These are phyloP conservation scores for Botia almorhae DNA, from an alignment of 2,797 vertebrate genomes.

Conservation along the genomic window DNA sequence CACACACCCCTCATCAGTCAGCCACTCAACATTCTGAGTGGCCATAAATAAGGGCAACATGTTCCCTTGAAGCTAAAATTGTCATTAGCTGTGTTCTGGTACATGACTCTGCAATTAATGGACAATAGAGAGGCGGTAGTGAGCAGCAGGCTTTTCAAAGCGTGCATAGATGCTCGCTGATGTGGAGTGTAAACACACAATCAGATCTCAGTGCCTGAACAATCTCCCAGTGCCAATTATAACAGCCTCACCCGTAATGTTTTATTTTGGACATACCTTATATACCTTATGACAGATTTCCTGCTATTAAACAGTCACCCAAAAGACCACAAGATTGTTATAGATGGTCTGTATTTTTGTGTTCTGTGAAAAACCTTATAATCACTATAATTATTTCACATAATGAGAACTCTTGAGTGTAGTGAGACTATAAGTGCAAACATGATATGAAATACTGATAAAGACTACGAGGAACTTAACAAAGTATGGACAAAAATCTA, in stretches of 20 bases:
- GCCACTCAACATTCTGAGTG: conserved; percentile 62
- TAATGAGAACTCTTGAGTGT: too few species aligned
- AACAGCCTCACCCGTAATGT: background rate
- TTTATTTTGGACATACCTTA: background rate
- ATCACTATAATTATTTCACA: too few species aligned
- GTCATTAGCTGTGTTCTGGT: conserved; percentile 68
- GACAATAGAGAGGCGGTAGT: conserved; percentile 43
- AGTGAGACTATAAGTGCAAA: background rate
- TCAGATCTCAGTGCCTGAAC: conserved; percentile 14
- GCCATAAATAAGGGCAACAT: conserved; percentile 66
- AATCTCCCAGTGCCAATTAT: conserved; percentile 30
- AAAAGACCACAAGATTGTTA: background rate
- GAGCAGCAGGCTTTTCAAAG: conserved; percentile 44
- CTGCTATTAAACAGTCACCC: background rate
- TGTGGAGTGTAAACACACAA: conserved; percentile 45
- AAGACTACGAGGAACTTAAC: too few species aligned
- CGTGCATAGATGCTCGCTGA: conserved; percentile 8
- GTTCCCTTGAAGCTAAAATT: conserved; percentile 60
- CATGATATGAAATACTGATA: background rate
- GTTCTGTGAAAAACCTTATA: background rate
- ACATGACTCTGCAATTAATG: conserved; percentile 66
- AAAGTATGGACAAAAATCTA: too few species aligned
- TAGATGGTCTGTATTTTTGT: background rate
- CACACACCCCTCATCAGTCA: conserved; percentile 53
- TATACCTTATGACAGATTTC: conserved; percentile 14